Percentiles rank a stretch among this genome's conserved stretches.
These are phyloP conservation scores for Saccopteryx leptura DNA, from an alignment of 2,113 vertebrate genomes.

Conservation along the genomic window DNA sequence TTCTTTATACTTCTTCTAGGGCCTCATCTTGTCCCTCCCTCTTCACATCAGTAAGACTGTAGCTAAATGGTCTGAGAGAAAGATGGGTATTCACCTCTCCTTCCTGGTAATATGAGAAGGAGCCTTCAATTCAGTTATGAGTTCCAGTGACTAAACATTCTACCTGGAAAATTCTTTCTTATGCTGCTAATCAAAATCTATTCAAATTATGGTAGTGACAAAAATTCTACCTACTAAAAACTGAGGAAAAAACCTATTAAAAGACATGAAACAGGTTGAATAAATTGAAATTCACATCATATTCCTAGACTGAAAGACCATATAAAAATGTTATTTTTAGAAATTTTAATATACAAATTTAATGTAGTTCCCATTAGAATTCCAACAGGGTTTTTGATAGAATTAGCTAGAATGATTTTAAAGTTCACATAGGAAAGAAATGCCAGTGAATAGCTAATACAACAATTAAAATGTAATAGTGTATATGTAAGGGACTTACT, in stretches of 20 bases:
- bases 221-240: slow-evolving; percentile 50
- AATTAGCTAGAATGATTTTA: slow-evolving; percentile 50
- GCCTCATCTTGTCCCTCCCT: neutral
- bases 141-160: neutral
- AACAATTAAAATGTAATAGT: neutral
- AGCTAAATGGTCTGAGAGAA: neutral
- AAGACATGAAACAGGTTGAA: slow-evolving; percentile 39
- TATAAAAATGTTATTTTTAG: slow-evolving; percentile 42
- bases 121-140: neutral
- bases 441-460: slow-evolving; percentile 17
- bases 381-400: neutral
- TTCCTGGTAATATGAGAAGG: neutral
- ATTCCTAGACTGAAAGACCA: slow-evolving; percentile 9
- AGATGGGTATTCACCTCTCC: neutral
- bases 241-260: neutral
- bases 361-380: slow-evolving; percentile 21
- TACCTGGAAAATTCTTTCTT: slow-evolving; percentile 19
- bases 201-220: slow-evolving; percentile 30
- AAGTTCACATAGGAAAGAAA: slow-evolving; percentile 24
- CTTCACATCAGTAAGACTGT: neutral
- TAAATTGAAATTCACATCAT: slow-evolving; percentile 28
- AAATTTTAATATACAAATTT: slow-evolving; percentile 55
- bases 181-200: slow-evolving; percentile 45
- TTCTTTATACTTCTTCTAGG: neutral
- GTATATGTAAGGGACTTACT: neutral